Evolutionary conservation across 1,140 invertebrate species (phyloP), one percentile per base, ranked within the genome.

Genomic region (Thaumatotibia leucotreta): DNA sequence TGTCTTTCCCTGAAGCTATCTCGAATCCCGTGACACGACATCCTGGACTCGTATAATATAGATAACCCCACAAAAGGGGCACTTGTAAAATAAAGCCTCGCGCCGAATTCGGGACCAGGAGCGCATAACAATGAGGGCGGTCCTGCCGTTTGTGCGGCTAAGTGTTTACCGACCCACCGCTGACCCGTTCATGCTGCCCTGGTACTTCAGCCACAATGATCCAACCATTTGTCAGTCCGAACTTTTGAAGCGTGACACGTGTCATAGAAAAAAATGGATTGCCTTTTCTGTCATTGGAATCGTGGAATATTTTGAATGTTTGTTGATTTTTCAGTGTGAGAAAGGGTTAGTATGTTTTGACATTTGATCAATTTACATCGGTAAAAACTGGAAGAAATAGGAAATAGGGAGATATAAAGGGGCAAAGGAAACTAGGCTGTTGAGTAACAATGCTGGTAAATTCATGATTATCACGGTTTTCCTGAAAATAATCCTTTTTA

Each of bases 141-240:
- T 24, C 52, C 52, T 58, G 9, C n/a, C 52, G 52, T 58, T 58
- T 58, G 33, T 32, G 31, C 33, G 3, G 50, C 24, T 58, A 58
- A 58, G 52, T 58, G 52, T 58, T 58, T 58, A 27, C 52, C 52
- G 14, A 58, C 52, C 50, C 50, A 11, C 33, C 52, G 52, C 27
- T 58, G 52, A 58, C 52, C 52, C 52, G 17, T 58, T 58, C 52
- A 31, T 58, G 23, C 23, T 58, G 11, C 52, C 24, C 52, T 58
- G 23, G 3, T 31, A 27, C 23, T 29, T 14, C 52, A 27, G 23
- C 52, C 23, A 58, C 27, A 54, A 54, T 39, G 39, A 49, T 58
- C 52, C 52, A 14, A n/a, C 27, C 52, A 58, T 58, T 58, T 58
- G 23, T 58, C 52, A 49, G 39, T n/a, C 39, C 39, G 4, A 29